phyloP scores from a whole-genome alignment of 2,113 vertebrate species.

The Malurus melanocephalus region DNA sequence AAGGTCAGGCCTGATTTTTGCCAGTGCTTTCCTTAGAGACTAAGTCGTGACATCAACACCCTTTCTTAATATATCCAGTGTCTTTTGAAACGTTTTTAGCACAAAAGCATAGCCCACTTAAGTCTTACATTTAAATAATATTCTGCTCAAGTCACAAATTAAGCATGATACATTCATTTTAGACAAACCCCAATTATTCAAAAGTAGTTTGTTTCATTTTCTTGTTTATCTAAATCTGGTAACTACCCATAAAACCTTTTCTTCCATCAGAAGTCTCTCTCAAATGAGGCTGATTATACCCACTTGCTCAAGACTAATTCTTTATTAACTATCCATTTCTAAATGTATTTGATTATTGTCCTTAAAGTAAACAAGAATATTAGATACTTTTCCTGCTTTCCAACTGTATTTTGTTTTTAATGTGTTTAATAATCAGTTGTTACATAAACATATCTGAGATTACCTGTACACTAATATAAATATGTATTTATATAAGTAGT shows the following conservation, averaged over 20 bases:
- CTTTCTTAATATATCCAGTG: constrained; percentile 41
- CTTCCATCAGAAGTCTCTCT: not conserved
- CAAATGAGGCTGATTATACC: not conserved
- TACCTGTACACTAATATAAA: not conserved
- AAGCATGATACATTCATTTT: not conserved
- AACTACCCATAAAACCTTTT: not conserved
- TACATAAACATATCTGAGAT: not conserved
- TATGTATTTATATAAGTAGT: not conserved
- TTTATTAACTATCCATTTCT: not conserved
- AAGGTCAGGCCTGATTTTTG: constrained; percentile 60
- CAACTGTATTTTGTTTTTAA: not conserved
- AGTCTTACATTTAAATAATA: not conserved
- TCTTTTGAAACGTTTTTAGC: constrained; percentile 29
- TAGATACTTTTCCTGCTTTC: not conserved
- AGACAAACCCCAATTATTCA: not conserved
- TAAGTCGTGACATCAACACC: constrained; percentile 54
- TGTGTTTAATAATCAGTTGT: not conserved
- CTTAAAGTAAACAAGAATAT: not conserved
- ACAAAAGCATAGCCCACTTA: constrained; percentile 12
- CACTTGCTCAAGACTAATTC: not conserved
- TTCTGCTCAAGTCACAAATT: not conserved
- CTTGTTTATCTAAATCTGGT: not conserved
- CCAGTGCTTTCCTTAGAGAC: constrained; percentile 47
- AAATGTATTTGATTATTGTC: not conserved
- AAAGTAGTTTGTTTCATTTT: not conserved